A percentile compares a stretch with the other conserved stretches of the same genome.
Conservation (phyloP, 2,113 vertebrate species). For the Zootoca vivipara region DNA sequence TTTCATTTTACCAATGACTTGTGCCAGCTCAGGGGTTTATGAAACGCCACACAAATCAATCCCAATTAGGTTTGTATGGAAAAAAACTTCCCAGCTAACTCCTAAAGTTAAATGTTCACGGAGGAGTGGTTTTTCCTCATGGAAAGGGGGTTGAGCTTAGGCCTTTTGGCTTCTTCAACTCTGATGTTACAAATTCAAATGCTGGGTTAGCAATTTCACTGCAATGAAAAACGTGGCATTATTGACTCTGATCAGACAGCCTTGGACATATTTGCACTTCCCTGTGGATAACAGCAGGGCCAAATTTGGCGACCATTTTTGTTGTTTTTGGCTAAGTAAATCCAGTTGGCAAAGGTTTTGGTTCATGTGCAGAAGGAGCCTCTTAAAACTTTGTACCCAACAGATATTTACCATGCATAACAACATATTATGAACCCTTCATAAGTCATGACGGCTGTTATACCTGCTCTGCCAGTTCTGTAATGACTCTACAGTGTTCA, state of each 20-base stretch:
- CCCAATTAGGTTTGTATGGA: neutral
- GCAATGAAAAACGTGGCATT: constrained; percentile 27
- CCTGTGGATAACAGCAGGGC: neutral
- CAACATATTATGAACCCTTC: constrained; percentile 67
- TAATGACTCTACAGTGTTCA: constrained; percentile 69
- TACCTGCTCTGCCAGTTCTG: constrained; percentile 61
- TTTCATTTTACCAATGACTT: constrained; percentile 74
- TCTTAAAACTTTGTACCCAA: constrained; percentile 59
- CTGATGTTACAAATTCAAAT: constrained; percentile 42
- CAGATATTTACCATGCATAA: constrained; percentile 70
- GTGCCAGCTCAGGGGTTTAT: constrained; percentile 67
- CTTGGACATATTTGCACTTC: neutral
- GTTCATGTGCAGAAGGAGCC: constrained; percentile 61
- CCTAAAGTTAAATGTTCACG: neutral
- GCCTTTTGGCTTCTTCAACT: neutral
- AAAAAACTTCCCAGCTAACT: neutral
- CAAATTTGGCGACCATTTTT: constrained; percentile 8
- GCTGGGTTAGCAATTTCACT: constrained; percentile 12
- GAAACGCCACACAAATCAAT: neutral
- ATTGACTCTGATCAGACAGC: neutral
- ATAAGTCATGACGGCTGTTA: constrained; percentile 61
- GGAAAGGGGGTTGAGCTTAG: constrained; percentile 46
- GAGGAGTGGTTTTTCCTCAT: neutral
- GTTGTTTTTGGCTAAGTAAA: constrained; percentile 19
- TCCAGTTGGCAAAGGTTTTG: constrained; percentile 71